Evolutionary conservation across 2,797 vertebrate genomes (phyloP).

Genomic region (Chelmon rostratus): DNA sequence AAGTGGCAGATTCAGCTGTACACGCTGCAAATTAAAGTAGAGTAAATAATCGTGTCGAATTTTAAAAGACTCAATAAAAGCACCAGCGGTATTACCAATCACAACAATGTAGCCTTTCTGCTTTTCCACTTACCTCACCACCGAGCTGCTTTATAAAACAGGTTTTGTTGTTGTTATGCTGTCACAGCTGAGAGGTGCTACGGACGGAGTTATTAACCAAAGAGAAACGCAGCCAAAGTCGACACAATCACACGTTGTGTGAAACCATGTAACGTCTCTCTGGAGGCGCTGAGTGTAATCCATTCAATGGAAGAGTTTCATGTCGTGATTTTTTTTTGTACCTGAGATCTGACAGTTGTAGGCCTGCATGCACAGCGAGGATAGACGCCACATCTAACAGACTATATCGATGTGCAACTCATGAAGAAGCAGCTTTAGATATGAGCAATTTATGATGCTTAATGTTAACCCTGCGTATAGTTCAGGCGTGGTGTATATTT

Average conservation of each 20-base stretch:
- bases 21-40: constrained; percentile 11
- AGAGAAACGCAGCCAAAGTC: constrained; percentile 48
- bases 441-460: background rate
- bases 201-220: constrained; percentile 43
- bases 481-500: background rate
- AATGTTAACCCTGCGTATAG: background rate
- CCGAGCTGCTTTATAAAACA: constrained; percentile 70
- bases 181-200: constrained; percentile 64
- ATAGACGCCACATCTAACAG: background rate
- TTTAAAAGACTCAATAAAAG: constrained; percentile 62
- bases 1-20: constrained; percentile 39
- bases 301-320: constrained; percentile 5
- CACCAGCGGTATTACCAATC: constrained; percentile 47
- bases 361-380: too few relatives aligned
- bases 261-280: constrained; percentile 41
- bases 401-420: background rate
- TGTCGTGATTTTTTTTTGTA: background rate
- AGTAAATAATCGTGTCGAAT: constrained; percentile 54
- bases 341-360: background rate
- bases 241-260: constrained; percentile 45
- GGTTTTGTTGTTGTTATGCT: constrained; percentile 76
- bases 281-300: constrained; percentile 12
- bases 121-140: constrained; percentile 84
- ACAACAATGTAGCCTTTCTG: constrained; percentile 66
- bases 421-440: background rate